Base-by-base conservation (phyloP, 2,797 vertebrate species). In the Pipistrellus nathusii region DNA sequence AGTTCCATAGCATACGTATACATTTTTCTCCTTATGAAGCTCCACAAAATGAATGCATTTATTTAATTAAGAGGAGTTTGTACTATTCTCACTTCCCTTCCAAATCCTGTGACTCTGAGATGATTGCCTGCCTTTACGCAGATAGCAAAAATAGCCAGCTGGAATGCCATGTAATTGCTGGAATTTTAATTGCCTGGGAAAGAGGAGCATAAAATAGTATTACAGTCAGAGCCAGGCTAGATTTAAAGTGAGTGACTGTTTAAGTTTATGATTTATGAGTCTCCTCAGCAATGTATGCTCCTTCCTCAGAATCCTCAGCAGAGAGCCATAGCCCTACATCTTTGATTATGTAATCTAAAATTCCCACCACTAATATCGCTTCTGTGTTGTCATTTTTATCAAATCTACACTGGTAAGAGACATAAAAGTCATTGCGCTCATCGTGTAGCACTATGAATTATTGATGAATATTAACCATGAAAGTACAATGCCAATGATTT, bases 101-200 rank as follows among this genome's bases (percentile, higher is more conserved):
- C 62, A 73, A 62, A 92, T 78, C 57, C 38, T 90, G 17, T 81
- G 77, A 93, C 90, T 88, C 90, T 93, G 64, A 75, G 51, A 90
- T 80, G 84, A 93, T 69, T 92, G 69, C 48, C 68, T 96, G 62
- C n/a, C 59, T 91, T 95, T 86, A 92, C 10, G 3, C 53, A 96
- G 32, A 95, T 20, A 64, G 41, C 80, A 93, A 94, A 97, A 95
- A 93, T 93, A 96, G 93, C 48, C 85, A 88, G 59, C 88, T 69
- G 13, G 78, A 91, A 94, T 93, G 87, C 25, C 38, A 53, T 85
- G 73, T 72, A 81, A 95, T 88, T 84, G 71, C 84, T 86, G 59
- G 80, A 92, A 95, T 96, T 96, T 93, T 94, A 96, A 94, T 90
- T 88, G 85, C 51, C 81, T 92, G 53, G 81, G 85, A 93, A 93